These are phyloP conservation scores for Melanotaenia parkinsoni DNA, from an alignment of 2,797 vertebrate species.

Conservation along the genomic window DNA sequence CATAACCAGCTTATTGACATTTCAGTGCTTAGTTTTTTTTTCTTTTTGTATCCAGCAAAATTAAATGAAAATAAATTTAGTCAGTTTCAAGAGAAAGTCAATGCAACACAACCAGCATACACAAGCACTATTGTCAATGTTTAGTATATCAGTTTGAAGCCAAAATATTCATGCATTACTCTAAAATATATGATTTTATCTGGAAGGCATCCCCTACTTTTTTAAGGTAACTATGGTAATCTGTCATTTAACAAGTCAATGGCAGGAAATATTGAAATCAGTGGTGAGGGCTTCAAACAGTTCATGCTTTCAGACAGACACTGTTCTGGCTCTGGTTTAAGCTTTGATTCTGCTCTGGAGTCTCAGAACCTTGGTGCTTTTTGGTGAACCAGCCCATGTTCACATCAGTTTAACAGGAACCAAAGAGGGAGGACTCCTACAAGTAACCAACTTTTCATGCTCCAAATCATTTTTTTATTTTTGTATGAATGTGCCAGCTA, in stretches of 20 bases:
- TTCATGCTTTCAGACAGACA: no score
- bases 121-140: neutral
- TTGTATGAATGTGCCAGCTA: neutral
- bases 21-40: neutral
- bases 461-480: neutral
- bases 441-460: neutral
- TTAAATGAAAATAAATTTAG: no score
- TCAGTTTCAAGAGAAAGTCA: no score
- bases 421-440: no score
- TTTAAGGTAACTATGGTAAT: neutral
- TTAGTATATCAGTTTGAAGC: neutral
- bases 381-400: no score
- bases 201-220: neutral
- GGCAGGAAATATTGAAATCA: neutral
- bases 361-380: no score
- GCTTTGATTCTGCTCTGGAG: no score
- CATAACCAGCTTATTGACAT: neutral
- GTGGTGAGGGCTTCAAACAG: neutral
- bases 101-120: no score
- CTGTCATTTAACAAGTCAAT: neutral
- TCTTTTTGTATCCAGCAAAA: no score
- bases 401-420: no score
- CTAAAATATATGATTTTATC: neutral
- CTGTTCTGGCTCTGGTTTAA: no score
- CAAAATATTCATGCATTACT: neutral